A percentile compares a stretch with the other conserved stretches of the same genome.
phyloP scores from a whole-genome alignment of 2,888 invertebrate species.

The Stenichneumon culpator region DNA sequence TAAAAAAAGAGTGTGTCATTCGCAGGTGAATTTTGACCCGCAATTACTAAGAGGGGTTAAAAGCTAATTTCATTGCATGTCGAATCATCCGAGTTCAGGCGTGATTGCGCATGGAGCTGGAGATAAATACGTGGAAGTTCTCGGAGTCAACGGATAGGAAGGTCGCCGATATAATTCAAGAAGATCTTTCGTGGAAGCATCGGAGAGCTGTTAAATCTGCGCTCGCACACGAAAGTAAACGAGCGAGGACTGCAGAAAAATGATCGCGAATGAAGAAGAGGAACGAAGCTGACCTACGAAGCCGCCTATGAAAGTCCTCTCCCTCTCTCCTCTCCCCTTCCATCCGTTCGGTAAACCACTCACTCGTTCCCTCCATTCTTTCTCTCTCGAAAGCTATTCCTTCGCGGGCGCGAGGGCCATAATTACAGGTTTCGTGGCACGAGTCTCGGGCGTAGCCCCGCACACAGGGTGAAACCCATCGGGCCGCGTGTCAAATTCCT shows the following conservation, averaged over 20 bases:
- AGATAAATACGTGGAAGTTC: slow-evolving; percentile 45
- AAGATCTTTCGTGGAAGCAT: slow-evolving; percentile 12
- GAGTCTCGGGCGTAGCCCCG: slow-evolving; percentile 62
- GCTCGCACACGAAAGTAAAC: not conserved
- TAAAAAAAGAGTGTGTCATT: too few relatives aligned
- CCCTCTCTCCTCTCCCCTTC: not conserved
- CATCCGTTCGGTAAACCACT: not conserved
- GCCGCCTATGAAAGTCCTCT: slow-evolving; percentile 9
- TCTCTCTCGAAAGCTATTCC: slow-evolving; percentile 72
- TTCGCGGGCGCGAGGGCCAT: slow-evolving; percentile 67
- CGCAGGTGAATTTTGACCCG: too few relatives aligned
- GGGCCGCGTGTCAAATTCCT: slow-evolving; percentile 61
- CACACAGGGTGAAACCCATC: slow-evolving; percentile 58
- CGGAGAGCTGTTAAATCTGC: not conserved
- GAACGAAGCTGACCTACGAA: slow-evolving; percentile 30
- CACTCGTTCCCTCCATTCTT: slow-evolving; percentile 4
- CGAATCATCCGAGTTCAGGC: slow-evolving; percentile 26
- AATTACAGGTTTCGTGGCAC: slow-evolving; percentile 76
- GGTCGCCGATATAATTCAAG: slow-evolving; percentile 46
- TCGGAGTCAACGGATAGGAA: slow-evolving; percentile 15
- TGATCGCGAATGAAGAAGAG: not conserved
- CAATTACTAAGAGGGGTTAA: not conserved
- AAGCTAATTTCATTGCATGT: slow-evolving; percentile 28
- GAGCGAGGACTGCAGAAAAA: not conserved
- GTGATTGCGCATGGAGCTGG: slow-evolving; percentile 19